Evolutionary conservation across 2,797 vertebrate species (phyloP).

Genomic region (Thripadectes ignobilis): DNA sequence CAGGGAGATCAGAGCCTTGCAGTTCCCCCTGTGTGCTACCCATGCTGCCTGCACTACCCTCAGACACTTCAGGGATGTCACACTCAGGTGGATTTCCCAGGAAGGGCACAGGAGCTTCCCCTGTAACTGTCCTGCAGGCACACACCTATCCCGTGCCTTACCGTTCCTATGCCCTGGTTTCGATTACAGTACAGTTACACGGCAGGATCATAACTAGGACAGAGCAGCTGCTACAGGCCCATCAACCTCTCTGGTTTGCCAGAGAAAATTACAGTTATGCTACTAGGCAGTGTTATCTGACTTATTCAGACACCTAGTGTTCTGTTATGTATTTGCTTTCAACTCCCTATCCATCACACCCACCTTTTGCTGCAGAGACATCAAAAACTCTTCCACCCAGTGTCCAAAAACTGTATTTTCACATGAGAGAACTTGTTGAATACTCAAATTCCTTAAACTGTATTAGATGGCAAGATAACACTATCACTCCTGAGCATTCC

Average conservation of each 20-base stretch:
- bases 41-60: neutral
- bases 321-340: neutral
- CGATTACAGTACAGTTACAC: neutral
- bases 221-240: neutral
- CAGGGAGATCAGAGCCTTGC: rapidly evolving
- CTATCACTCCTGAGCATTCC: neutral
- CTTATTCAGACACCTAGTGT: neutral
- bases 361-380: neutral
- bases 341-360: neutral
- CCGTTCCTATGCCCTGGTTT: neutral
- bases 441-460: neutral
- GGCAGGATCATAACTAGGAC: neutral
- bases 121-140: neutral
- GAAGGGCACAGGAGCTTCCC: rapidly evolving
- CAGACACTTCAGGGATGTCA: neutral
- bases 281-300: neutral
- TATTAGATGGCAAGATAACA: neutral
- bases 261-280: neutral
- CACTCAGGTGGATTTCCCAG: rapidly evolving
- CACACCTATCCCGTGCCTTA: rapidly evolving
- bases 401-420: neutral
- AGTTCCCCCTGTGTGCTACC: neutral
- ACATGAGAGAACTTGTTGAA: neutral
- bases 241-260: neutral
- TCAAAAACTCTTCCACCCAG: neutral